Percentiles rank a stretch among this genome's conserved stretches.
Conservation (phyloP, 2,797 vertebrate species). For the Aplochiton taeniatus region DNA sequence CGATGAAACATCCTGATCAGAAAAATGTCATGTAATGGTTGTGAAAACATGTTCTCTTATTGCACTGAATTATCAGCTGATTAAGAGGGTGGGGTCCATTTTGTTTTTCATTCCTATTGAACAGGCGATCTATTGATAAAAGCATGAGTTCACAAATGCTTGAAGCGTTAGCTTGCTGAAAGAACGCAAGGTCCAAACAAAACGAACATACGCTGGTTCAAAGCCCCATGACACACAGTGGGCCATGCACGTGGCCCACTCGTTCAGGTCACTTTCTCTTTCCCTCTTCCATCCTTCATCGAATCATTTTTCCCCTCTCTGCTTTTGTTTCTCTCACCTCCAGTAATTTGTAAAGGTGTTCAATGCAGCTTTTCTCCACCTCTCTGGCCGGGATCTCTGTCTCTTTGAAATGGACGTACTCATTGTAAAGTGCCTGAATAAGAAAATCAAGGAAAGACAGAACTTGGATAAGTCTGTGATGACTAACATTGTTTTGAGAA, state of each 20-base stretch:
- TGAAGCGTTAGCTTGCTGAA: slow-evolving; percentile 7
- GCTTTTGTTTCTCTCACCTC: slow-evolving; percentile 87
- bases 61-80: slow-evolving; percentile 48
- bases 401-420: slow-evolving; percentile 99
- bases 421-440: slow-evolving; percentile 96
- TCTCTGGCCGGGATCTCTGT: slow-evolving; percentile 92
- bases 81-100: neutral
- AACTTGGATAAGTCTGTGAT: neutral
- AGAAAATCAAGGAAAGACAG: slow-evolving; percentile 1
- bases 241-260: slow-evolving; percentile 26
- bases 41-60: slow-evolving; percentile 32
- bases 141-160: neutral
- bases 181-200: slow-evolving; percentile 19
- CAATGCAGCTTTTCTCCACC: slow-evolving; percentile 86
- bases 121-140: slow-evolving; percentile 39
- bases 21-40: neutral
- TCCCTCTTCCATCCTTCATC: neutral
- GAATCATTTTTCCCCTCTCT: neutral
- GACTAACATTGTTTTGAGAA: too few species aligned
- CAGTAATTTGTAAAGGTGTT: slow-evolving; percentile 92
- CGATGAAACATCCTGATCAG: neutral
- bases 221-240: slow-evolving; percentile 45
- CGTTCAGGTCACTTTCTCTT: slow-evolving; percentile 31
- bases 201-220: slow-evolving; percentile 3
- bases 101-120: too few species aligned